These are phyloP conservation scores for Centruroides sculpturatus DNA, from an alignment of 1,140 invertebrate genomes.

Conservation along the genomic window DNA sequence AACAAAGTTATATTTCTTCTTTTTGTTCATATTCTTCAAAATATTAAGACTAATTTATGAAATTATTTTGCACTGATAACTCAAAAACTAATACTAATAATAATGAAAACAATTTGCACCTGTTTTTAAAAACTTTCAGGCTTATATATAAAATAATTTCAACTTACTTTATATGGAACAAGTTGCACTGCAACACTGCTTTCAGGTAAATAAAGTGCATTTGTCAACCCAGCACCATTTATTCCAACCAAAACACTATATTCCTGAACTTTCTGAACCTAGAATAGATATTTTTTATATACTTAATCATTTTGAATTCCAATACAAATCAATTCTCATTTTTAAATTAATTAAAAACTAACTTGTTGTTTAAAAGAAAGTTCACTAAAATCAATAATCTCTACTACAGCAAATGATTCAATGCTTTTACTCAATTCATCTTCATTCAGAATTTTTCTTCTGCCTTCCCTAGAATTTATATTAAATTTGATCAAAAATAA, in stretches of 20 bases:
- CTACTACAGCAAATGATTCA: constrained; percentile 7
- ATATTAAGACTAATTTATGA: too few relatives aligned
- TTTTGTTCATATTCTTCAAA: too few relatives aligned
- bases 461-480: constrained; percentile 7
- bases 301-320: too few relatives aligned
- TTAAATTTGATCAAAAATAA: background rate
- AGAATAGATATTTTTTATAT: background rate
- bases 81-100: too few relatives aligned
- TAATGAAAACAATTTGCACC: too few relatives aligned
- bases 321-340: too few relatives aligned
- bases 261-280: constrained; percentile 19
- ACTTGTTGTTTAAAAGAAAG: constrained; percentile 19
- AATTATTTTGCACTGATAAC: too few relatives aligned
- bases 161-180: constrained; percentile 17
- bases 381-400: constrained; percentile 16
- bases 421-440: constrained; percentile 14
- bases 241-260: constrained; percentile 19
- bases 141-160: too few relatives aligned
- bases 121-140: too few relatives aligned
- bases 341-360: background rate
- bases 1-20: too few relatives aligned
- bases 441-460: constrained; percentile 20
- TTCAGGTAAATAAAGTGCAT: constrained; percentile 18
- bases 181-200: constrained; percentile 18
- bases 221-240: constrained; percentile 21